A percentile compares a stretch with the other conserved stretches of the same genome.
Conservation (phyloP, 2,797 vertebrate species). For the Oryzias dopingdopingensis region DNA sequence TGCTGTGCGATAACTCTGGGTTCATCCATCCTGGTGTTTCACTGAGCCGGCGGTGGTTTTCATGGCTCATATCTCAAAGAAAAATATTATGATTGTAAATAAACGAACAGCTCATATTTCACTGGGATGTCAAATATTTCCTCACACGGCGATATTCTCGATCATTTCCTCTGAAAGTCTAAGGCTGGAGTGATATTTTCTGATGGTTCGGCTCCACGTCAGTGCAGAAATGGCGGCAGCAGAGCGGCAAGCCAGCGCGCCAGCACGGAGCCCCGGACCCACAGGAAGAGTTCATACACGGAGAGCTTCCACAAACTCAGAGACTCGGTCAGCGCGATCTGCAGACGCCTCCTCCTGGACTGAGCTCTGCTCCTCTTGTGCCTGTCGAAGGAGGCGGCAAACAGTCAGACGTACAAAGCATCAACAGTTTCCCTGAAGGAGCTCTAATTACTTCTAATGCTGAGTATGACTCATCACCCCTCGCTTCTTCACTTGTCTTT, state of each 20-base stretch:
- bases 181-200: neutral
- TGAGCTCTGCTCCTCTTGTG: conserved; percentile 81
- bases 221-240: conserved; percentile 66
- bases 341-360: conserved; percentile 75
- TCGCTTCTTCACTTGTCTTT: too few relatives aligned
- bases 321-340: conserved; percentile 80
- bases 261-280: conserved; percentile 75
- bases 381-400: conserved; percentile 61
- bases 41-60: too few relatives aligned
- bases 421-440: too few relatives aligned
- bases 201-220: conserved; percentile 19
- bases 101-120: conserved; percentile 1
- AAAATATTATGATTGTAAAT: neutral
- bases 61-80: neutral
- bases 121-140: neutral
- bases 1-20: too few relatives aligned
- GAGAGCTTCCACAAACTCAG: conserved; percentile 83
- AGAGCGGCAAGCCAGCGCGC: conserved; percentile 74
- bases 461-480: too few relatives aligned
- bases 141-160: neutral
- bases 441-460: too few relatives aligned
- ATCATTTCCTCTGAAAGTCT: neutral
- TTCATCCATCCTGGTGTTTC: too few relatives aligned
- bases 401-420: too few relatives aligned
- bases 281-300: conserved; percentile 83